Conservation (phyloP, 2,888 invertebrate genomes). For the Amorpha juglandis region DNA sequence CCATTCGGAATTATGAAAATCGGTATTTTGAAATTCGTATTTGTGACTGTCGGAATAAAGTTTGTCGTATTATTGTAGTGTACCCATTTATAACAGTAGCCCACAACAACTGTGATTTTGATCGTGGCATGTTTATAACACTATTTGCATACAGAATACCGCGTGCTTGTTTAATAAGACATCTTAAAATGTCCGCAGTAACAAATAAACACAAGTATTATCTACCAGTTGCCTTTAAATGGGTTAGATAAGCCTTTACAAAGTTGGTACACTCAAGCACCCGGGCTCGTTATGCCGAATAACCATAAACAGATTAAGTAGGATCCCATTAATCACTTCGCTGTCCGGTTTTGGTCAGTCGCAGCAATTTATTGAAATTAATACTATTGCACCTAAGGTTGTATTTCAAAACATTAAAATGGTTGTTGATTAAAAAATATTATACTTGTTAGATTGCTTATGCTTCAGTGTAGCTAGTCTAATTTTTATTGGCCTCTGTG, state of each 20-base stretch:
- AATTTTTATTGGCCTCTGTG: too few species aligned
- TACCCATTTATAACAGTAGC: not conserved
- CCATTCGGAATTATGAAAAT: too few species aligned
- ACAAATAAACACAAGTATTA: constrained; percentile 17
- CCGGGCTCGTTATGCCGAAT: constrained; percentile 35
- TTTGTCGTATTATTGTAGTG: too few species aligned
- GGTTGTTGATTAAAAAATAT: constrained; percentile 25
- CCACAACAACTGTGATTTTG: not conserved
- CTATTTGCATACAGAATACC: constrained; percentile 12
- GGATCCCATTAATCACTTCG: constrained; percentile 47
- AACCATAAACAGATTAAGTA: constrained; percentile 47
- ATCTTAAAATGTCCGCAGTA: constrained; percentile 18
- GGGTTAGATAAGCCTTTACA: constrained; percentile 34
- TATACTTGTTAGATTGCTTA: not conserved
- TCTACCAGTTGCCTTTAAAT: constrained; percentile 6
- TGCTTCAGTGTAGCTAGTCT: not conserved
- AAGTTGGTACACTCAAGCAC: constrained; percentile 29
- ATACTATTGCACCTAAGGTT: constrained; percentile 3
- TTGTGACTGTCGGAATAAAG: too few species aligned
- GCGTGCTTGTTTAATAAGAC: constrained; percentile 4
- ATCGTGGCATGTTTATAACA: constrained; percentile 1
- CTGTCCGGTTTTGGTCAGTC: constrained; percentile 39
- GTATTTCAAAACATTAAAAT: constrained; percentile 27
- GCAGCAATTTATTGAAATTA: constrained; percentile 26
- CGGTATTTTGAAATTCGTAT: too few species aligned